phyloP scores from a whole-genome alignment of 2,888 invertebrate species.

The Papilio demoleus region DNA sequence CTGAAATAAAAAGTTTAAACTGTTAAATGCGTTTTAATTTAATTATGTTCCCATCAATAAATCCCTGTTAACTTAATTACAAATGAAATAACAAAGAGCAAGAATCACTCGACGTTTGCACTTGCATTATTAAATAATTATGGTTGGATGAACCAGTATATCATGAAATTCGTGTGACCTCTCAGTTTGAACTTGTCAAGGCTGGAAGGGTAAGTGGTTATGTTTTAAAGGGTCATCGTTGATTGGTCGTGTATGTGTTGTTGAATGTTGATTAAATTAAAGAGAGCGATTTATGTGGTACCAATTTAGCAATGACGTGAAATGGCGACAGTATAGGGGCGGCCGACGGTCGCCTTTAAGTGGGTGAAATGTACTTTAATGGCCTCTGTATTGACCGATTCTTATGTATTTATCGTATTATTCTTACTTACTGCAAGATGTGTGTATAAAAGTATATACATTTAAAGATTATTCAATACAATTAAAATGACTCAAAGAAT shows the following conservation, averaged over 20 bases:
- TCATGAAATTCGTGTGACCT: conserved; percentile 44
- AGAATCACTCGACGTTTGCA: conserved; percentile 28
- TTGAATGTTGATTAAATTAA: conserved; percentile 81
- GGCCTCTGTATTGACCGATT: conserved; percentile 37
- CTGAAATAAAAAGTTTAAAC: conserved; percentile 29
- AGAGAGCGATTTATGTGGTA: conserved; percentile 76
- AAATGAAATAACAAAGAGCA: conserved; percentile 26
- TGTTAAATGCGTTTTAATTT: conserved; percentile 31
- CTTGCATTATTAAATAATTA: conserved; percentile 38
- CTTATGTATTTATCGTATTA: conserved; percentile 34
- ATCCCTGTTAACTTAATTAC: conserved; percentile 27
- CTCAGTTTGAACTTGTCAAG: conserved; percentile 35
- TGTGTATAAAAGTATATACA: too few species aligned
- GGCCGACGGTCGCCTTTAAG: conserved; percentile 57
- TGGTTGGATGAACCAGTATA: conserved; percentile 42
- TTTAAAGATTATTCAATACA: too few species aligned
- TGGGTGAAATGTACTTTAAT: conserved; percentile 57
- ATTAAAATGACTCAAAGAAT: background rate
- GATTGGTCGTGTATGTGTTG: conserved; percentile 61
- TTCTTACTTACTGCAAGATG: background rate
- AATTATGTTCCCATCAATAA: conserved; percentile 24
- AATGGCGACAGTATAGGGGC: conserved; percentile 75
- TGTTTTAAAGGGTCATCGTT: conserved; percentile 55
- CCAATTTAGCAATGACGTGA: conserved; percentile 80
- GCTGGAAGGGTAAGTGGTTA: conserved; percentile 45